A percentile compares a stretch with the other conserved stretches of the same genome.
Evolutionary conservation across 2,888 invertebrate genomes (phyloP).

Genomic region (Plusia festucae): DNA sequence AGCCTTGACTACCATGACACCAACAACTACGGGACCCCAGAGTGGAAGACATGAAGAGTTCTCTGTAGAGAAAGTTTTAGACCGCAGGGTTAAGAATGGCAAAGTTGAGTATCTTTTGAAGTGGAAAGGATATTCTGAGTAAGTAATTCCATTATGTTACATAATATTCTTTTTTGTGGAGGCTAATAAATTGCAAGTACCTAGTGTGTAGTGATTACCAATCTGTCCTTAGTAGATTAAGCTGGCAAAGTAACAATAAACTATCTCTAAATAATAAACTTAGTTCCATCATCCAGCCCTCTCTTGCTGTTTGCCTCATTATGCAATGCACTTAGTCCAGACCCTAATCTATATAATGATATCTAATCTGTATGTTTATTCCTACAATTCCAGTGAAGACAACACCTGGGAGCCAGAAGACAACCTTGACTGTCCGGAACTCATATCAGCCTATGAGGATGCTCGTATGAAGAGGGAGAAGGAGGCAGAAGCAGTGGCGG

Average conservation of each 20-base stretch:
- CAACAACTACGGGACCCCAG: slow-evolving; percentile 63
- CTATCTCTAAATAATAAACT: no score
- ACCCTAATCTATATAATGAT: no score
- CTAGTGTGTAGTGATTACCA: no score
- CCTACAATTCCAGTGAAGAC: slow-evolving; percentile 88
- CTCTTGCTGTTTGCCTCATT: no score
- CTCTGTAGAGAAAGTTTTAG: slow-evolving; percentile 93
- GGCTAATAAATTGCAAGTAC: no score
- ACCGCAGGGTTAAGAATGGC: slow-evolving; percentile 91
- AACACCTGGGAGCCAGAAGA: slow-evolving; percentile 96
- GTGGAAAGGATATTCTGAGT: slow-evolving; percentile 92
- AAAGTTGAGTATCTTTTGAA: slow-evolving; percentile 91
- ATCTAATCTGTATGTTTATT: no score
- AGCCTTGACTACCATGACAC: slow-evolving; percentile 37
- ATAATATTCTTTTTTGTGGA: not conserved
- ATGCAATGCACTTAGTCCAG: no score
- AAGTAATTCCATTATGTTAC: slow-evolving; percentile 63
- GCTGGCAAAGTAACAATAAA: no score
- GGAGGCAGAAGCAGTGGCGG: slow-evolving; percentile 63
- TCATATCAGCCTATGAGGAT: slow-evolving; percentile 93
- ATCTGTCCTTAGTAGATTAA: no score
- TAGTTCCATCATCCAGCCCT: no score
- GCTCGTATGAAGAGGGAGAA: slow-evolving; percentile 85
- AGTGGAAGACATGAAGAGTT: slow-evolving; percentile 90
- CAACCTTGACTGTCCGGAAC: slow-evolving; percentile 93